A percentile compares a stretch with the other conserved stretches of the same genome.
phyloP scores from a whole-genome alignment of 2,888 invertebrate species.

The Eristalis intricaria region DNA sequence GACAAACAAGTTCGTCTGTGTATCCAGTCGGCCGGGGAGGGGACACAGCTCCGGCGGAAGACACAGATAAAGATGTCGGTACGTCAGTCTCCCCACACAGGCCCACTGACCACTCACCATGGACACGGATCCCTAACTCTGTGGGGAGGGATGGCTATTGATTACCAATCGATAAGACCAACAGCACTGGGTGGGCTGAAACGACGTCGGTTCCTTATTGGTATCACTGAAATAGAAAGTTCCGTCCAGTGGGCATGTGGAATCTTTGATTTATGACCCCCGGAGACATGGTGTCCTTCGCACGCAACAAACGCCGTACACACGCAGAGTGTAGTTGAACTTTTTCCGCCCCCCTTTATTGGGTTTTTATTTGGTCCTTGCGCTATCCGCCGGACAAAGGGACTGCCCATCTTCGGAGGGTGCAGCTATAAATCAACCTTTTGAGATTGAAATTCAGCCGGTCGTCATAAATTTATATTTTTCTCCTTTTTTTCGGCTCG shows the following conservation, averaged over 20 bases:
- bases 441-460: slow-evolving; percentile 68
- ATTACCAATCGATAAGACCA: slow-evolving; percentile 59
- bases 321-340: neutral
- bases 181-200: slow-evolving; percentile 16
- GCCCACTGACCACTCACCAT: slow-evolving; percentile 29
- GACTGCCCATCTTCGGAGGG: slow-evolving; percentile 51
- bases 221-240: slow-evolving; percentile 59
- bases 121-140: slow-evolving; percentile 36
- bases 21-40: slow-evolving; percentile 1
- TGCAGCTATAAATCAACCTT: slow-evolving; percentile 69
- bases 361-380: slow-evolving; percentile 38
- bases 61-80: slow-evolving; percentile 53
- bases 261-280: slow-evolving; percentile 66
- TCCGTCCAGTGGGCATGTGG: slow-evolving; percentile 54
- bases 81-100: neutral
- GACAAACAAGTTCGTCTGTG: slow-evolving; percentile 60
- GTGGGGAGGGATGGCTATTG: slow-evolving; percentile 55
- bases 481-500: slow-evolving; percentile 1
- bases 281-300: slow-evolving; percentile 47
- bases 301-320: slow-evolving; percentile 57
- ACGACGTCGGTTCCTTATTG: slow-evolving; percentile 55
- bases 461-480: slow-evolving; percentile 65
- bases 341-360: slow-evolving; percentile 35
- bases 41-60: slow-evolving; percentile 6
- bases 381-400: slow-evolving; percentile 55